Percentiles rank a stretch among this genome's conserved stretches.
Evolutionary conservation across 2,888 invertebrate genomes (phyloP).

Genomic region (Heliconius hortense): DNA sequence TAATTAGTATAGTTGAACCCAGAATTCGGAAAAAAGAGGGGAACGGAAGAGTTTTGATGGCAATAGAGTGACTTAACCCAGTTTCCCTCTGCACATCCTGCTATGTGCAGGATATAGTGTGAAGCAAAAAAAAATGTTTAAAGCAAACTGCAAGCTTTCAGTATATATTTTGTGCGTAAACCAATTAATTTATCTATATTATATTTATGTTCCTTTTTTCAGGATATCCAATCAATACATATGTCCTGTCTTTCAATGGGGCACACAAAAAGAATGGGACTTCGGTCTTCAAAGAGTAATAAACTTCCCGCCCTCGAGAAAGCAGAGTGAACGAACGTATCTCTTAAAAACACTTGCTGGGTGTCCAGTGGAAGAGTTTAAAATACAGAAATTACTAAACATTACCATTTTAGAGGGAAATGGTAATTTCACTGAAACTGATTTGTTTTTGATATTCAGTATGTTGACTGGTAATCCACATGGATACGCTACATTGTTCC

Average conservation of each 20-base stretch:
- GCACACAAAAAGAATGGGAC: slow-evolving; percentile 90
- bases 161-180: too few species aligned
- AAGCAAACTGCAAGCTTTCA: background rate
- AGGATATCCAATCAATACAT: slow-evolving; percentile 89
- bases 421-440: slow-evolving; percentile 88
- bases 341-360: slow-evolving; percentile 89
- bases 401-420: slow-evolving; percentile 86
- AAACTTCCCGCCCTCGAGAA: slow-evolving; percentile 86
- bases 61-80: background rate
- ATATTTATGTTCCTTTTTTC: slow-evolving; percentile 33
- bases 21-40: too few species aligned
- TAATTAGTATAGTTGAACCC: too few species aligned
- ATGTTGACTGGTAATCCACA: slow-evolving; percentile 87
- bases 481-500: slow-evolving; percentile 87
- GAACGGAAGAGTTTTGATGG: too few species aligned
- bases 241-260: slow-evolving; percentile 92
- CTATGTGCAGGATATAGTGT: background rate
- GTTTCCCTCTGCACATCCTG: background rate
- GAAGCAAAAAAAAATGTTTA: background rate
- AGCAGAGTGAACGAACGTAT: slow-evolving; percentile 89
- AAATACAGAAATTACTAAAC: slow-evolving; percentile 84
- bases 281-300: slow-evolving; percentile 89
- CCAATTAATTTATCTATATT: background rate
- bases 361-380: slow-evolving; percentile 87
- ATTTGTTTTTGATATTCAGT: slow-evolving; percentile 87